Percentiles rank a stretch among this genome's conserved stretches.
Evolutionary conservation across 2,113 vertebrate species (phyloP).

Genomic region (Crotalus tigris): DNA sequence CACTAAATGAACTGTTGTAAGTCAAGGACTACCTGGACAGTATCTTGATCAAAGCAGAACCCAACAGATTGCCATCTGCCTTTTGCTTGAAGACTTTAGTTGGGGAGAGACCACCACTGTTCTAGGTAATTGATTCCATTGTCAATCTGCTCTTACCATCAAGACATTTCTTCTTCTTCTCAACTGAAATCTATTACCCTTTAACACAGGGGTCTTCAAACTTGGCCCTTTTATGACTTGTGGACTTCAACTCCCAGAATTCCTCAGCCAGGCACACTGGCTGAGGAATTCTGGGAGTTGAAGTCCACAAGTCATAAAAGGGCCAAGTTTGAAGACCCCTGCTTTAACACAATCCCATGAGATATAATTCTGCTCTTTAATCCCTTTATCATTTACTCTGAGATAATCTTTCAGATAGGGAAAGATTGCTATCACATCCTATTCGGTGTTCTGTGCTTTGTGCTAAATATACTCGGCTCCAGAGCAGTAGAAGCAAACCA

Average conservation of each 20-base stretch:
- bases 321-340: too few species aligned
- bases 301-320: too few species aligned
- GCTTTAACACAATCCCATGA: background rate
- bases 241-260: too few species aligned
- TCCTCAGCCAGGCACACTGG: too few species aligned
- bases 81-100: background rate
- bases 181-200: background rate
- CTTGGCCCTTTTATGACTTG: too few species aligned
- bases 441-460: background rate
- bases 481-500: background rate
- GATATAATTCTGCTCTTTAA: background rate
- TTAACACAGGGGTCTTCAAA: background rate
- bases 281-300: too few species aligned
- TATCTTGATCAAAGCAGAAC: background rate
- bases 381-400: background rate
- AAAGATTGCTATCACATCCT: background rate
- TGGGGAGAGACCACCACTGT: background rate
- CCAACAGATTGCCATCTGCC: background rate
- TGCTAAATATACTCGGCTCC: background rate
- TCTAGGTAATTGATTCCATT: background rate
- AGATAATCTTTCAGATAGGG: background rate
- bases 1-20: background rate
- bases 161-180: background rate
- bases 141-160: background rate
- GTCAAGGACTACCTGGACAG: background rate